Percentiles rank a stretch among this genome's conserved stretches.
These are phyloP conservation scores for Nomada ferruginata DNA, from an alignment of 2,888 invertebrate species.

Conservation along the genomic window DNA sequence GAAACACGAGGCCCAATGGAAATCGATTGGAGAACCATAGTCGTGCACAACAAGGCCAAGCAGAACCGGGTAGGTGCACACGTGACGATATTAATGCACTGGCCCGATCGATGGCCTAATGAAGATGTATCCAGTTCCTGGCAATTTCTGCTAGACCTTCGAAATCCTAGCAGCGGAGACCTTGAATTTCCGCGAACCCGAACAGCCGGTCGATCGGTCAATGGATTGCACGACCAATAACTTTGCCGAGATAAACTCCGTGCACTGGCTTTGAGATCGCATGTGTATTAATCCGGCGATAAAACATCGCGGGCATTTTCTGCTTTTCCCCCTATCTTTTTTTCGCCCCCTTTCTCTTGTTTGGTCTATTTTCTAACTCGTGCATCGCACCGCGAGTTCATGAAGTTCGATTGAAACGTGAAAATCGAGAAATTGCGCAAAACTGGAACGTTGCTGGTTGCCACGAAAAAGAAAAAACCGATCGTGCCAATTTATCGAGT, in stretches of 20 bases:
- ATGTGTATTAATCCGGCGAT: slow-evolving; percentile 51
- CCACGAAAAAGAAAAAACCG: neutral
- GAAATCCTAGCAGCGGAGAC: slow-evolving; percentile 43
- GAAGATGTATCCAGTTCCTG: slow-evolving; percentile 62
- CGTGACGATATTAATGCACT: slow-evolving; percentile 65
- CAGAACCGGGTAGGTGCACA: slow-evolving; percentile 51
- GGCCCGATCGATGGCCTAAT: slow-evolving; percentile 65
- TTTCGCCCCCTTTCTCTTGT: neutral
- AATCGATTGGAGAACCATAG: slow-evolving; percentile 43
- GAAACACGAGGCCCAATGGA: slow-evolving; percentile 34
- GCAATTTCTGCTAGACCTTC: slow-evolving; percentile 53
- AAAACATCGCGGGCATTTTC: slow-evolving; percentile 36
- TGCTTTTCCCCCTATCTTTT: neutral
- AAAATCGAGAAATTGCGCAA: slow-evolving; percentile 24
- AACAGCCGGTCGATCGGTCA: slow-evolving; percentile 28
- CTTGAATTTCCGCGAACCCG: slow-evolving; percentile 47
- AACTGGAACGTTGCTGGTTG: slow-evolving; percentile 1
- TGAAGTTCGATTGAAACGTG: slow-evolving; percentile 37
- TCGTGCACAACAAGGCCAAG: slow-evolving; percentile 39
- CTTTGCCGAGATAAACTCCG: slow-evolving; percentile 35
- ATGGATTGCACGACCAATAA: slow-evolving; percentile 42
- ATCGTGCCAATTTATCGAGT: neutral
- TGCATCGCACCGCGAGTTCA: slow-evolving; percentile 16
- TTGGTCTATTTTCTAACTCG: neutral
- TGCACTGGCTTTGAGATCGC: slow-evolving; percentile 26